Percentiles rank a stretch among this genome's conserved stretches.
phyloP scores from a whole-genome alignment of 1,140 invertebrate species.

The Yoshiicerus persimilis region DNA sequence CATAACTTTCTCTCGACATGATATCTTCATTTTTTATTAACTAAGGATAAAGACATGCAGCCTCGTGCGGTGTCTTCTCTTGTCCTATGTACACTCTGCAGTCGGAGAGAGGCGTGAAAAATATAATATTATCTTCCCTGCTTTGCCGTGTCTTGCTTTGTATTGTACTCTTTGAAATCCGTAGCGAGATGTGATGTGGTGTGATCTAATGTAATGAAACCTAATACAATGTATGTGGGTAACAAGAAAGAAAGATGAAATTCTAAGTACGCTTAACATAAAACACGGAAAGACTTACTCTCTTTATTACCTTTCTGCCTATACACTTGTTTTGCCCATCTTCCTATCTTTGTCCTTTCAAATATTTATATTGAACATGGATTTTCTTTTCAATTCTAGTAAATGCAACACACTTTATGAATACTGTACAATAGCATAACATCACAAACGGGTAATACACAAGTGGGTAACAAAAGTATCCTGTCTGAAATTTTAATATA shows the following conservation, averaged over 20 bases:
- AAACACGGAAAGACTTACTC: background rate
- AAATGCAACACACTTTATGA: too few species aligned
- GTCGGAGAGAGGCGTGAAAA: conserved; percentile 6
- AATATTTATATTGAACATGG: background rate
- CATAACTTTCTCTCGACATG: conserved; percentile 34
- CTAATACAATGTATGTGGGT: background rate
- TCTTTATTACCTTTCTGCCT: background rate
- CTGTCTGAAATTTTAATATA: background rate
- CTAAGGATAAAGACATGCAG: conserved; percentile 27
- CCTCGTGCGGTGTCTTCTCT: background rate
- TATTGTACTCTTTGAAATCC: conserved; percentile 7
- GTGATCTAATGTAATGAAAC: background rate
- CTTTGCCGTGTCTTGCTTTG: background rate
- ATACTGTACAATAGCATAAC: too few species aligned
- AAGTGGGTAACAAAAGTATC: too few species aligned
- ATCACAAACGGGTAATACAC: too few species aligned
- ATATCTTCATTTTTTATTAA: conserved; percentile 36
- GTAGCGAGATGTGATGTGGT: background rate
- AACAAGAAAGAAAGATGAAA: background rate
- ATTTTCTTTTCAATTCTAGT: too few species aligned
- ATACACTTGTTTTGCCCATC: too few species aligned
- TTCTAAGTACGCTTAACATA: background rate
- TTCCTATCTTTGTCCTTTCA: too few species aligned
- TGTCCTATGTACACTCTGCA: background rate
- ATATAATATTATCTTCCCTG: conserved; percentile 18